phyloP scores from a whole-genome alignment of 2,113 vertebrate genomes.

The Zosterops borbonicus region DNA sequence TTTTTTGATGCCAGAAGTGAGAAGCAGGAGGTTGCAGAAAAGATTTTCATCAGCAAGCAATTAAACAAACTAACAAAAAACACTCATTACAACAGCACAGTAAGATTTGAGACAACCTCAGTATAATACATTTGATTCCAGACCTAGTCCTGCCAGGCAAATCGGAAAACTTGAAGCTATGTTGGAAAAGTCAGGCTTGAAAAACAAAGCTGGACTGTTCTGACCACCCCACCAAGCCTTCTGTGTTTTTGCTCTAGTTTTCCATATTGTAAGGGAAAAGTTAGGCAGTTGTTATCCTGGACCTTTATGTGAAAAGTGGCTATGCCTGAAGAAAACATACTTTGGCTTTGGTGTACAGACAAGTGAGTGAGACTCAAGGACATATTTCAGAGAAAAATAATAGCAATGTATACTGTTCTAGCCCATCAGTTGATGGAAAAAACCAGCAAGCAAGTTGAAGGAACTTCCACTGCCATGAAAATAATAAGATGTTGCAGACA shows the following conservation, averaged over 20 bases:
- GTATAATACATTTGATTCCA: background rate
- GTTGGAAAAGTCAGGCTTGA: background rate
- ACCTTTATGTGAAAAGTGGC: background rate
- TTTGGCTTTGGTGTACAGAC: background rate
- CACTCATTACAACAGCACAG: background rate
- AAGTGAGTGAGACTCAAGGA: background rate
- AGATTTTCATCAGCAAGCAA: background rate
- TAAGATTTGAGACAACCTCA: background rate
- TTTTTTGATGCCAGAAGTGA: background rate
- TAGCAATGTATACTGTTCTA: background rate
- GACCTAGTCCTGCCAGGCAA: background rate
- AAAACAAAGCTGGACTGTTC: background rate
- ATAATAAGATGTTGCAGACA: conserved; percentile 45
- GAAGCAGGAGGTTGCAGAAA: background rate
- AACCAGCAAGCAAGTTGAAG: background rate
- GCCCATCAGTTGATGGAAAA: background rate
- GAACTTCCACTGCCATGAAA: background rate
- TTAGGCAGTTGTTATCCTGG: background rate
- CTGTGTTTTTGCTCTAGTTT: background rate
- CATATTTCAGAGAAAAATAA: background rate
- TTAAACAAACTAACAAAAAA: background rate
- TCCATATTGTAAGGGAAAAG: background rate
- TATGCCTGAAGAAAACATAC: background rate
- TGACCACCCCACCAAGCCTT: background rate
- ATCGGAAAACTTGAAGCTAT: background rate